A percentile compares a stretch with the other conserved stretches of the same genome.
Conservation (phyloP, 2,113 vertebrate species). For the Anthoscopus minutus region DNA sequence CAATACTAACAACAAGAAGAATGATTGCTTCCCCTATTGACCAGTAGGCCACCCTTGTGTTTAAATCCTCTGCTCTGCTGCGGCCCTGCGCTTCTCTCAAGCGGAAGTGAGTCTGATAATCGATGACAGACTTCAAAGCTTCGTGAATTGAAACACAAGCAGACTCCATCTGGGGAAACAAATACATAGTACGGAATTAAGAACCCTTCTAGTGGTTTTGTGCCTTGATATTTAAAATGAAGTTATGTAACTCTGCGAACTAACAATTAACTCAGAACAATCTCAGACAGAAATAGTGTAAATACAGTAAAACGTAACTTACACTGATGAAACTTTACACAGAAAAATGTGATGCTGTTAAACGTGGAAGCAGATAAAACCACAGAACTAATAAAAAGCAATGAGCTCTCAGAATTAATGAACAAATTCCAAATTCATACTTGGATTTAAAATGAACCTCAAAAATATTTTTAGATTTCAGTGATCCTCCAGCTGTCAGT, state of each 20-base stretch:
- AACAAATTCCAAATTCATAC: neutral
- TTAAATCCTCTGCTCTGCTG: conserved; percentile 95
- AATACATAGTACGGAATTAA: neutral
- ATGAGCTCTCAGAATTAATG: neutral
- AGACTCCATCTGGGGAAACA: conserved; percentile 88
- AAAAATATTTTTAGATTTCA: neutral
- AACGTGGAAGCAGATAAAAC: neutral
- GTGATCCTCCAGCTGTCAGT: neutral
- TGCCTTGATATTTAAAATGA: neutral
- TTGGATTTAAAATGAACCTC: neutral
- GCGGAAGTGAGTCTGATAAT: conserved; percentile 97
- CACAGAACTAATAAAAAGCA: neutral
- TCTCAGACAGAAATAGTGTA: neutral
- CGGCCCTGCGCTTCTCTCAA: conserved; percentile 93
- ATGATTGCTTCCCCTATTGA: conserved; percentile 95
- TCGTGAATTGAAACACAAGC: conserved; percentile 97
- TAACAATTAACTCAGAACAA: neutral
- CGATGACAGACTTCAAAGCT: conserved; percentile 94
- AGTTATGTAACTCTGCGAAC: neutral
- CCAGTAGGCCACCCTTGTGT: conserved; percentile 96
- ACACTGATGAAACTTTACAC: neutral
- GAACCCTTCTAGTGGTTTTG: neutral
- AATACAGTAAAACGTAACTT: neutral
- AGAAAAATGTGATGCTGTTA: neutral
- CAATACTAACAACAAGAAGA: conserved; percentile 94